Percentiles rank a stretch among this genome's conserved stretches.
These are phyloP conservation scores for Mastacembelus armatus DNA, from an alignment of 2,797 vertebrate genomes.

Conservation along the genomic window DNA sequence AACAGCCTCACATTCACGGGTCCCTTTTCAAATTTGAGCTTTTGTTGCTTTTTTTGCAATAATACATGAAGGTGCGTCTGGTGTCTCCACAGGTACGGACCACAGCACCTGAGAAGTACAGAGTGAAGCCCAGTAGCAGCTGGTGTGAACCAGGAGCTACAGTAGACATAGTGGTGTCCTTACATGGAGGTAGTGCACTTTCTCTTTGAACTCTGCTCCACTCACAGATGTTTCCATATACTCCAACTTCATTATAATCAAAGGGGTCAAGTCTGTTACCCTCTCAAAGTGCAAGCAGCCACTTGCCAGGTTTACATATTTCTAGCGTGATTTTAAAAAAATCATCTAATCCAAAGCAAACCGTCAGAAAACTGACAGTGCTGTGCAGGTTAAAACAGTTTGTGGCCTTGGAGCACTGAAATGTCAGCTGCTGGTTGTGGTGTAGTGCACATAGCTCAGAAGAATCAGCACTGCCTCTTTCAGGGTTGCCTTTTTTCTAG, in stretches of 20 bases:
- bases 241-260: slow-evolving; percentile 58
- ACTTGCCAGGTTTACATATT: slow-evolving; percentile 69
- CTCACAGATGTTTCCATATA: slow-evolving; percentile 37
- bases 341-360: slow-evolving; percentile 59
- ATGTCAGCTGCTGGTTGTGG: slow-evolving; percentile 54
- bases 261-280: slow-evolving; percentile 44
- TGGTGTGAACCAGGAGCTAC: slow-evolving; percentile 91
- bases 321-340: slow-evolving; percentile 76
- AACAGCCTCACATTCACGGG: neutral
- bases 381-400: slow-evolving; percentile 33
- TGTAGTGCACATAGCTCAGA: slow-evolving; percentile 34
- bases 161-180: slow-evolving; percentile 92
- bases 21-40: neutral
- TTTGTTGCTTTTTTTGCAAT: slow-evolving; percentile 2
- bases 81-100: slow-evolving; percentile 89
- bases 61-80: neutral
- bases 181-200: slow-evolving; percentile 89
- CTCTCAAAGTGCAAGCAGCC: slow-evolving; percentile 62
- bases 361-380: slow-evolving; percentile 45
- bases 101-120: slow-evolving; percentile 97
- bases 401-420: slow-evolving; percentile 37
- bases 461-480: slow-evolving; percentile 32
- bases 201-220: slow-evolving; percentile 23
- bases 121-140: slow-evolving; percentile 96
- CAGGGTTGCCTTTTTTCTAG: slow-evolving; percentile 2